Evolutionary conservation across 2,113 vertebrate species (phyloP), one percentile per base, ranked within the genome.

Genomic region (Cinclus mexicanus): DNA sequence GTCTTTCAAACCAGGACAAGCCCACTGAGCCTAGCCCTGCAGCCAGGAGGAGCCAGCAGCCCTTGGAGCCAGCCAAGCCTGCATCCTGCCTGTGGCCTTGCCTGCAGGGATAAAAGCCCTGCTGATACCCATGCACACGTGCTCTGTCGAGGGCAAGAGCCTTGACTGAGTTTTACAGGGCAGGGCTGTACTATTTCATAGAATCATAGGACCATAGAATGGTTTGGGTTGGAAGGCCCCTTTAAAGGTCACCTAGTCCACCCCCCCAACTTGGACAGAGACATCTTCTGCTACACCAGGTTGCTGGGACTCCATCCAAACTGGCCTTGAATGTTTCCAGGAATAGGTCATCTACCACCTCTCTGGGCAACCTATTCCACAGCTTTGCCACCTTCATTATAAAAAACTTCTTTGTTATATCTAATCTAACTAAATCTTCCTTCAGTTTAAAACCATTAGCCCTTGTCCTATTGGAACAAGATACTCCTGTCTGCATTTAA

Each of bases 111-210:
- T 37, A 37, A 22, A 59, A 53, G 20, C 42, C 28, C 37, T 7
- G 6, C 19, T 41, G n/a, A 2, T 35, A 47, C 17, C 22, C 56
- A 21, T 11, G 47, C 37, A 47, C 19, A 6, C 0, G 0, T 59
- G 37, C 12, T 81, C 2, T 49, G 37, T 75, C 50, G 57, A 65
- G 57, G 10, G 28, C 57, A n/a, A 49, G 22, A 56, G n/a, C 23
- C 46, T 72, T 33, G 5, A 14, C 20, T 85, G 69, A 93, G 37
- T n/a, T 89, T 76, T 65, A 65, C 0, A 10, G 84, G 46, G 49
- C 47, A 82, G 11, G n/a, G n/a, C n/a, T 69, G 19, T 57, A 57
- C 47, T 89, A 42, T 46, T 68, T 60, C 24, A 39, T 7, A n/a
- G 53, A 75, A 17, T 22, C 46, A 20, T 15, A 29, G 23, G 52